Conservation (phyloP, 2,797 vertebrate species). For the Paramormyrops hopkinsi region DNA sequence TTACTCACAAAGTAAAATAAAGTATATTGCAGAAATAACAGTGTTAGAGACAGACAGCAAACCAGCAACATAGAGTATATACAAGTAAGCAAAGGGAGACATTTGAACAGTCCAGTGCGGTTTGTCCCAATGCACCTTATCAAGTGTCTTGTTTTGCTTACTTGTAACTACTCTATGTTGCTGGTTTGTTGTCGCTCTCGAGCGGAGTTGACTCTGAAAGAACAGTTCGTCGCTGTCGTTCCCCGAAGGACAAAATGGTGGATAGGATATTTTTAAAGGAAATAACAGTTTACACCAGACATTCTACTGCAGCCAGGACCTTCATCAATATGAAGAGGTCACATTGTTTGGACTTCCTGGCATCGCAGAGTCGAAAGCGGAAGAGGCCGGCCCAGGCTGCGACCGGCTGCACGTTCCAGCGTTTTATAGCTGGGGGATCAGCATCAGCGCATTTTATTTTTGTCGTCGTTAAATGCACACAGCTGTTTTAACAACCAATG, state of each 20-base stretch:
- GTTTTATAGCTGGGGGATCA: background rate
- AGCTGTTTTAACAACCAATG: slow-evolving; percentile 5
- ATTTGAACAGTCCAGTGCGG: background rate
- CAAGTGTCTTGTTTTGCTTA: background rate
- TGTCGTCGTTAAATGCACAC: background rate
- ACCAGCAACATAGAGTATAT: background rate
- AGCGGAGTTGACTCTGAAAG: background rate
- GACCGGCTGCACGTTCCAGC: background rate
- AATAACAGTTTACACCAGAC: slow-evolving; percentile 61
- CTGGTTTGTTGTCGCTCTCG: background rate
- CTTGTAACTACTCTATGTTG: background rate
- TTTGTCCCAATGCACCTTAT: background rate
- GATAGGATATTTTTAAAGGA: slow-evolving; percentile 40
- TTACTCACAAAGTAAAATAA: background rate
- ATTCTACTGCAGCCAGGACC: slow-evolving; percentile 39
- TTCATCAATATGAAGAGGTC: background rate
- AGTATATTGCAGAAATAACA: background rate
- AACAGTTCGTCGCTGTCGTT: background rate
- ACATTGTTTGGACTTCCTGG: slow-evolving; percentile 21
- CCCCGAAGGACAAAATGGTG: background rate
- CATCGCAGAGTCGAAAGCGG: background rate
- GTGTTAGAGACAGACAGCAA: background rate
- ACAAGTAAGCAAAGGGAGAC: background rate
- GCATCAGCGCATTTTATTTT: background rate
- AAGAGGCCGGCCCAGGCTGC: background rate